Evolutionary conservation across 2,113 vertebrate genomes (phyloP).

Genomic region (Tragelaphus buxtoni): DNA sequence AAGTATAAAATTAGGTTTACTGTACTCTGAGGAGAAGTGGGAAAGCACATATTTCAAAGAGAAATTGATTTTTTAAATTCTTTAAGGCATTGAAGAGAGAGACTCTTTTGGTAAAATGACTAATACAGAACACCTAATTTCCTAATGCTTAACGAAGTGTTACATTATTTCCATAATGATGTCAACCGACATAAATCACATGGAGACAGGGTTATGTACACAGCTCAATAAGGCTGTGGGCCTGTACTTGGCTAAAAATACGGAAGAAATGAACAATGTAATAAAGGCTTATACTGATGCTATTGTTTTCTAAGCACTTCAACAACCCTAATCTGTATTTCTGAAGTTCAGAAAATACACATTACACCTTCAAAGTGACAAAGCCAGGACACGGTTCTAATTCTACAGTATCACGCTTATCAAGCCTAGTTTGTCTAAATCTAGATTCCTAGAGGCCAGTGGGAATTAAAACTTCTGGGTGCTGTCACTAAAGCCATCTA

Average conservation of each 20-base stretch:
- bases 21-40: not conserved
- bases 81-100: not conserved
- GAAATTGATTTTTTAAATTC: not conserved
- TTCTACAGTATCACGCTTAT: not conserved
- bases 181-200: constrained; percentile 1
- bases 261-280: not conserved
- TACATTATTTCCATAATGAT: constrained; percentile 31
- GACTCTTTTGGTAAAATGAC: not conserved
- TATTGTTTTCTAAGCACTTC: not conserved
- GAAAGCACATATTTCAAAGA: not conserved
- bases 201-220: not conserved
- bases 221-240: not conserved
- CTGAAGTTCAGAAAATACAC: not conserved
- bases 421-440: not conserved
- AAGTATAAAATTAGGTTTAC: not conserved
- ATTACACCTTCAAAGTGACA: not conserved
- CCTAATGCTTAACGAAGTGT: constrained; percentile 29
- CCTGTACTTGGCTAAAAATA: not conserved
- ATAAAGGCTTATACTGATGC: not conserved
- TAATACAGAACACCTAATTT: constrained; percentile 24
- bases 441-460: not conserved
- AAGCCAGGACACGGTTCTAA: not conserved
- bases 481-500: not conserved
- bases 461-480: not conserved
- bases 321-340: not conserved